Conservation (phyloP, 2,113 vertebrate genomes). For the Fregata magnificens region DNA sequence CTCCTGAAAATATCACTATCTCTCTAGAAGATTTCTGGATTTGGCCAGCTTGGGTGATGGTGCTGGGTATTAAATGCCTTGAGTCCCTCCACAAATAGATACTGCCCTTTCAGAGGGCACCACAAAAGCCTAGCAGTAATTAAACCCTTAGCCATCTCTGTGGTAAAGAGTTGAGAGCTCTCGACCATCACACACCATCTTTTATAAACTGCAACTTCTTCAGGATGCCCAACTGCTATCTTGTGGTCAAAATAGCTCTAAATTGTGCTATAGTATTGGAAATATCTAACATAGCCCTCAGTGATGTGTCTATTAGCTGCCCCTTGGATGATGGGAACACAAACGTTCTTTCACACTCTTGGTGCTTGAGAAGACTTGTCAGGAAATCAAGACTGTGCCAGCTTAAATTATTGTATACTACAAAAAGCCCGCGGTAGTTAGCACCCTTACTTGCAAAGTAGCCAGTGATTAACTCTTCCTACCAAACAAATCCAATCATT, state of each 20-base stretch:
- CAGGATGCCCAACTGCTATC: neutral
- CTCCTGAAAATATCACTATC: neutral
- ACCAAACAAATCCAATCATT: neutral
- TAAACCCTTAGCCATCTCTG: neutral
- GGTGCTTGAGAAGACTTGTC: neutral
- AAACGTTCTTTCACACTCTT: neutral
- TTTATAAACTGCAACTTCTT: neutral
- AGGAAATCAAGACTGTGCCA: neutral
- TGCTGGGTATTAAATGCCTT: neutral
- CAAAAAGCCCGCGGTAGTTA: neutral
- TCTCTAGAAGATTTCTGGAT: neutral
- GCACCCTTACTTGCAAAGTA: neutral
- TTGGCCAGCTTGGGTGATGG: neutral
- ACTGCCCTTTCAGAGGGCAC: neutral
- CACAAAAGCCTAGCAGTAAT: neutral
- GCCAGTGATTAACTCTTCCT: neutral
- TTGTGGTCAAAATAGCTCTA: neutral
- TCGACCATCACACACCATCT: rapidly evolving
- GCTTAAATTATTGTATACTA: neutral
- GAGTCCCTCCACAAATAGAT: neutral
- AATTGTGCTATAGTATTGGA: neutral
- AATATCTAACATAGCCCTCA: neutral
- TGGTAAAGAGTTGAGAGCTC: neutral
- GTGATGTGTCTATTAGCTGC: neutral
- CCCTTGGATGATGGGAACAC: neutral